These are phyloP conservation scores for Pangasius macronema DNA, from an alignment of 2,797 vertebrate species.

Conservation along the genomic window DNA sequence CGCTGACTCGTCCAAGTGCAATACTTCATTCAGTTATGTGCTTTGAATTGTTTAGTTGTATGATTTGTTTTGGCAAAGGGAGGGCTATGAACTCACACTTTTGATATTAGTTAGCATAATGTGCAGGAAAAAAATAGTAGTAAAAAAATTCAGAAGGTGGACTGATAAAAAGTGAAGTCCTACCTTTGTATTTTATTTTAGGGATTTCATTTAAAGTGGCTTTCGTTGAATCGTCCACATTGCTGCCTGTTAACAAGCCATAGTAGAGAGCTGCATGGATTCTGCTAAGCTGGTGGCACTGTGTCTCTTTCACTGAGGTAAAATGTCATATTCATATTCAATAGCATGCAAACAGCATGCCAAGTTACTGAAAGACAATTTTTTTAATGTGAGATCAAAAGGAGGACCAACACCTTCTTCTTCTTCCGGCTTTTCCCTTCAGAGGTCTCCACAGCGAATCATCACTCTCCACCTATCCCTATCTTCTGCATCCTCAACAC, in stretches of 20 bases:
- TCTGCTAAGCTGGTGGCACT: neutral
- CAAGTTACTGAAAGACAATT: neutral
- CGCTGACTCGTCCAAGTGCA: neutral
- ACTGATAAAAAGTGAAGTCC: neutral
- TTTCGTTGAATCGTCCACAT: neutral
- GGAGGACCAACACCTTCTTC: neutral
- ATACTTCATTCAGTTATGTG: neutral
- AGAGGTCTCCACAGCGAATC: too few relatives aligned
- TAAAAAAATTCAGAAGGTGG: neutral
- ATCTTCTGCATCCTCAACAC: too few relatives aligned
- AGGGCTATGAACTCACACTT: neutral
- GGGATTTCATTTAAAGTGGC: neutral
- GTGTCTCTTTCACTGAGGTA: neutral
- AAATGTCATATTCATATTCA: neutral
- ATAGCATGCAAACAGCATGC: neutral
- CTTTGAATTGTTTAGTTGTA: neutral
- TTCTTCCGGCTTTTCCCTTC: too few relatives aligned
- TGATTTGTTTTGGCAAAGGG: neutral
- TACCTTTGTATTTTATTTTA: neutral
- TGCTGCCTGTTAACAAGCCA: neutral
- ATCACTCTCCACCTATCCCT: too few relatives aligned
- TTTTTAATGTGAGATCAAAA: neutral
- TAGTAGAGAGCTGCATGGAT: neutral
- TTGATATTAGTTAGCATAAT: neutral
- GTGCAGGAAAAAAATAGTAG: neutral